Evolutionary conservation across 2,113 vertebrate genomes (phyloP).

Genomic region (Vombatus ursinus): DNA sequence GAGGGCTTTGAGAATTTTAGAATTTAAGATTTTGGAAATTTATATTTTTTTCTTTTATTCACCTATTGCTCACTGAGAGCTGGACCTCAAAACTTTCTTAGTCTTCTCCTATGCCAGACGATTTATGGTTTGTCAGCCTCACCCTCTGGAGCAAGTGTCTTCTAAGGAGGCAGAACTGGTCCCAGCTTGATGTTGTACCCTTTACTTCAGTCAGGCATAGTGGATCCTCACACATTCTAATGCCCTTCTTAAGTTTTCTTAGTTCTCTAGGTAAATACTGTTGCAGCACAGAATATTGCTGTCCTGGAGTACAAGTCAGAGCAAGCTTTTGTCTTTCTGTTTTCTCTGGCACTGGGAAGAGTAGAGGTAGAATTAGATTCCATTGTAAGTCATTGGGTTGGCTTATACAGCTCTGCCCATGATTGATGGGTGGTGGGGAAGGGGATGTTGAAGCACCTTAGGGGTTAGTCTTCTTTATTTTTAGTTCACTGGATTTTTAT

Average conservation of each 20-base stretch:
- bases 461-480: background rate
- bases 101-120: background rate
- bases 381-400: background rate
- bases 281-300: background rate
- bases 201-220: background rate
- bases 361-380: background rate
- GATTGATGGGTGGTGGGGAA: background rate
- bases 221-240: background rate
- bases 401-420: background rate
- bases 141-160: background rate
- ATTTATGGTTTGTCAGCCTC: background rate
- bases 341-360: background rate
- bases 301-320: background rate
- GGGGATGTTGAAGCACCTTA: background rate
- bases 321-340: background rate
- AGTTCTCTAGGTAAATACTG: background rate
- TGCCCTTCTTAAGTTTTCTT: background rate
- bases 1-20: background rate
- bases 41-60: background rate
- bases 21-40: too few species aligned
- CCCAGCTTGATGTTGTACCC: background rate
- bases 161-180: background rate
- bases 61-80: background rate
- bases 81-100: background rate
- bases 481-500: background rate